Evolutionary conservation across 2,797 vertebrate species (phyloP).

Genomic region (Crocodylus rhombifer): DNA sequence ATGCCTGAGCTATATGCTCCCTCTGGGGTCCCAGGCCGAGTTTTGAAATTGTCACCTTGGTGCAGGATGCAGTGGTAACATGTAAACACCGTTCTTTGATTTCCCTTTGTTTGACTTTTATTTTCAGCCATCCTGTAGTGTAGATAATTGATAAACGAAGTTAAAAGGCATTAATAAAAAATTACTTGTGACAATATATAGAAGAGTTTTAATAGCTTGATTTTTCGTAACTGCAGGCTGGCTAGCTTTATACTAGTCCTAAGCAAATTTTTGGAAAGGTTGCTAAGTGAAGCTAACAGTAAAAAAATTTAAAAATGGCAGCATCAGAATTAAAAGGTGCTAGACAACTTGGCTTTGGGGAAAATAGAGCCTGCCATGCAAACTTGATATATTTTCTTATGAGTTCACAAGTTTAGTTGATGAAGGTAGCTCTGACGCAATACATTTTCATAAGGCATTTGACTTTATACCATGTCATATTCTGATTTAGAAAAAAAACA

Average conservation of each 20-base stretch:
- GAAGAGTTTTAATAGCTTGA: not conserved
- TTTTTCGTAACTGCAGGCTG: not conserved
- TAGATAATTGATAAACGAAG: not conserved
- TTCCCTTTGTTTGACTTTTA: not conserved
- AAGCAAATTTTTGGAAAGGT: not conserved
- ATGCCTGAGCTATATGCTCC: not conserved
- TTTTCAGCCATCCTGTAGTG: not conserved
- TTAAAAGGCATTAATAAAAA: not conserved
- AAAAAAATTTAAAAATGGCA: not conserved
- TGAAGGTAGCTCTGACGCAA: not conserved
- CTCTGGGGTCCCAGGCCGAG: not conserved
- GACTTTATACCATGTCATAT: not conserved
- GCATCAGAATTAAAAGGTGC: not conserved
- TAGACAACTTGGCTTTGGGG: not conserved
- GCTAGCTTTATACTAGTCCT: not conserved
- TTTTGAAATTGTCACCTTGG: not conserved
- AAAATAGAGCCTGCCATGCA: not conserved
- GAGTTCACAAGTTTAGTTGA: not conserved
- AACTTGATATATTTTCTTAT: not conserved
- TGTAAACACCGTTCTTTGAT: not conserved
- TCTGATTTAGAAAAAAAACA: not conserved
- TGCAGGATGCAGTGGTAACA: not conserved
- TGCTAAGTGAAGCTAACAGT: not conserved
- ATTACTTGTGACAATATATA: not conserved
- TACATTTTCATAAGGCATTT: not conserved